Percentiles rank a stretch among this genome's conserved stretches.
Evolutionary conservation across 2,113 vertebrate species (phyloP).

Genomic region (Lepus timidus): DNA sequence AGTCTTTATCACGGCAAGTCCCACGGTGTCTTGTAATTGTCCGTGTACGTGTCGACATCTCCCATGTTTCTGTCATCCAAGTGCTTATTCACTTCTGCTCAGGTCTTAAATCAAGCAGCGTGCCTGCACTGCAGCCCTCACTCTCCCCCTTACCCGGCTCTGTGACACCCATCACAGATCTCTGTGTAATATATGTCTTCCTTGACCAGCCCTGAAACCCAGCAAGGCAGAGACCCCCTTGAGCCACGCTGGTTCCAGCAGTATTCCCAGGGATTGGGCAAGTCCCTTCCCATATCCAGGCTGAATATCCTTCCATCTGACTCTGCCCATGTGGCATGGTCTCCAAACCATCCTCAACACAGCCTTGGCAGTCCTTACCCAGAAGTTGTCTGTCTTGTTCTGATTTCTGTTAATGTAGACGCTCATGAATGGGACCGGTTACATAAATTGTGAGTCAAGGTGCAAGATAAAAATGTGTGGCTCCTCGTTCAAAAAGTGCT

Average conservation of each 20-base stretch:
- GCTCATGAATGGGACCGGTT: not conserved
- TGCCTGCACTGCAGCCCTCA: not conserved
- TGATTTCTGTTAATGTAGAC: not conserved
- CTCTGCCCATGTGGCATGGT: accelerated
- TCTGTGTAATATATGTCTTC: not conserved
- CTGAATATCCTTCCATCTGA: not conserved
- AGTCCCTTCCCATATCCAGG: not conserved
- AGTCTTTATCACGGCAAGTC: not conserved
- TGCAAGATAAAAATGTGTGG: not conserved
- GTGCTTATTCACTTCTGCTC: not conserved
- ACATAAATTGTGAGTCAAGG: not conserved
- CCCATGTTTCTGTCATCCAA: not conserved
- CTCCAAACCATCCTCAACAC: not conserved
- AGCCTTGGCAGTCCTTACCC: not conserved
- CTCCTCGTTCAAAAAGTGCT: not conserved
- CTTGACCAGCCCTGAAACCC: not conserved
- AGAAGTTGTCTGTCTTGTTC: not conserved
- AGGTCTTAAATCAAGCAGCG: not conserved
- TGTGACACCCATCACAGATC: not conserved
- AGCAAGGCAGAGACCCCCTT: not conserved
- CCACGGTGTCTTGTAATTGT: not conserved
- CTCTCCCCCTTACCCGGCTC: not conserved
- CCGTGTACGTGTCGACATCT: not conserved
- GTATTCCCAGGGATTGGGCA: not conserved
- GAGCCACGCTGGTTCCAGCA: not conserved